Conservation (phyloP, 2,797 vertebrate species). For the Smutsia gigantea region DNA sequence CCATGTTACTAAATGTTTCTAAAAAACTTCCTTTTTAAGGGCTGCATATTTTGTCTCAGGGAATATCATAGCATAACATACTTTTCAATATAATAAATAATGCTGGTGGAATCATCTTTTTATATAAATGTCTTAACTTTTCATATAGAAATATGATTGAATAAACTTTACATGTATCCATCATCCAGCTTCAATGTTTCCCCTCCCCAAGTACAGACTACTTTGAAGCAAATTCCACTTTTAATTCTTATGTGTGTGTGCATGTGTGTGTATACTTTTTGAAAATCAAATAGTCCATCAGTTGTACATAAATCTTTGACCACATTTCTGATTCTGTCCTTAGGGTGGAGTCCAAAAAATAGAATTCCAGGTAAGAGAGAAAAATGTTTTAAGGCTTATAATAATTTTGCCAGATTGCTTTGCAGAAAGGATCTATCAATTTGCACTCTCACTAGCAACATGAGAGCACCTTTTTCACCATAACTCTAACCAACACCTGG, state of each 20-base stretch:
- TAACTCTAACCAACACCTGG: neutral
- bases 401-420: neutral
- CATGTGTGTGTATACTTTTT: too few species aligned
- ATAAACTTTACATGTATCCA: neutral
- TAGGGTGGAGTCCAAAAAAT: neutral
- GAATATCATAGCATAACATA: neutral
- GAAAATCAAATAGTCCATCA: neutral
- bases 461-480: neutral
- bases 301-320: neutral
- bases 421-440: neutral
- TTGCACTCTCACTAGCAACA: neutral
- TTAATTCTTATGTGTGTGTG: too few species aligned
- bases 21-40: neutral
- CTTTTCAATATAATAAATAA: slow-evolving; percentile 1
- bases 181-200: neutral
- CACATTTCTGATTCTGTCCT: neutral
- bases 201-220: neutral
- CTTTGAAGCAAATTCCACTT: neutral
- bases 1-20: slow-evolving; percentile 20
- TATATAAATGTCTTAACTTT: neutral
- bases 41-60: neutral
- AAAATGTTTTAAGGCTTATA: neutral
- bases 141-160: neutral
- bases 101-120: neutral
- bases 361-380: neutral